Percentiles rank a stretch among this genome's conserved stretches.
phyloP scores from a whole-genome alignment of 1,140 invertebrate genomes.

The Drosophila sproati region DNA sequence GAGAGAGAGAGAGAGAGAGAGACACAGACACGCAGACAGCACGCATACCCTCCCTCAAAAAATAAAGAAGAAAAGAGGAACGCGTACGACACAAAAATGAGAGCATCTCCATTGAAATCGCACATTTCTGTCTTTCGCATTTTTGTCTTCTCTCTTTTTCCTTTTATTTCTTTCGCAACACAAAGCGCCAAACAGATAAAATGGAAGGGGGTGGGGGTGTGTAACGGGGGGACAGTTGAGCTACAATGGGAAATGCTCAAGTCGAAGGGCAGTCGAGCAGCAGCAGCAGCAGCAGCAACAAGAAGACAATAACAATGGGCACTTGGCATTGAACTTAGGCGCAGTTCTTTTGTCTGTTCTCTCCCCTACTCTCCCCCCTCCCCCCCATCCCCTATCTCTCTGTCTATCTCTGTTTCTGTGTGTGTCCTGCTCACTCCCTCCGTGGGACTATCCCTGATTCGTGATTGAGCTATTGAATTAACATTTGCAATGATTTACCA shows the following conservation, averaged over 20 bases:
- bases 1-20: constrained; percentile 15
- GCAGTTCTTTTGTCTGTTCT: constrained; percentile 51
- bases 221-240: constrained; percentile 21
- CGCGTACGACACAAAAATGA: constrained; percentile 35
- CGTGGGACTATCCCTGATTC: constrained; percentile 35
- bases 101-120: constrained; percentile 42
- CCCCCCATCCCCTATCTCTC: not conserved
- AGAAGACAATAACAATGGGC: constrained; percentile 30
- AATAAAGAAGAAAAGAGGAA: constrained; percentile 16
- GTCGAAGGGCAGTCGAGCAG: constrained; percentile 42
- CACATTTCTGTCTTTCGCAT: constrained; percentile 36
- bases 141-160: constrained; percentile 37
- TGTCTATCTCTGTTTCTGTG: not conserved
- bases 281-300: constrained; percentile 17
- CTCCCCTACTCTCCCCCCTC: not conserved
- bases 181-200: constrained; percentile 74
- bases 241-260: constrained; percentile 56
- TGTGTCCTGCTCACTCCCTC: not conserved
- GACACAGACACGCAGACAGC: constrained; percentile 22
- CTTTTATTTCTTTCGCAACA: constrained; percentile 42
- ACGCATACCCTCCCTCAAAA: constrained; percentile 5
- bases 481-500: constrained; percentile 80
- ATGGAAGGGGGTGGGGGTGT: constrained; percentile 23
- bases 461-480: constrained; percentile 81
- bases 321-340: constrained; percentile 78